Conservation (phyloP, 2,888 invertebrate genomes). For the Volucella zonaria region DNA sequence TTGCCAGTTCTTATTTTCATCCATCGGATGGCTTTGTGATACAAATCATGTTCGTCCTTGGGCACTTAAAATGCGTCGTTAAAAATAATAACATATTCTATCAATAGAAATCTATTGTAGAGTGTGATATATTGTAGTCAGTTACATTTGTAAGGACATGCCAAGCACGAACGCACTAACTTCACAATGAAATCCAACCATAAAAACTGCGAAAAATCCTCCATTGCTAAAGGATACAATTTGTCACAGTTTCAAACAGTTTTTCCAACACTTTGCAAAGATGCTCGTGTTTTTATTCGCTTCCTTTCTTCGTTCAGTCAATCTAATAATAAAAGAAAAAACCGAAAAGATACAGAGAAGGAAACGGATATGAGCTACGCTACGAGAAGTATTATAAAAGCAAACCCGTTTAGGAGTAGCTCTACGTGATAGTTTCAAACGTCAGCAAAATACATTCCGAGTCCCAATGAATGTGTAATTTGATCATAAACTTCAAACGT, state of each 20-base stretch:
- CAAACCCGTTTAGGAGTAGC: conserved; percentile 35
- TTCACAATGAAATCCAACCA: conserved; percentile 8
- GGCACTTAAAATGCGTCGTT: neutral
- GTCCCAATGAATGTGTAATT: conserved; percentile 58
- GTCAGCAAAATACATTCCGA: conserved; percentile 8
- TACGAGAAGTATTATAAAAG: conserved; percentile 9
- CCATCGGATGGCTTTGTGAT: too few relatives aligned
- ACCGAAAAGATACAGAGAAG: too few relatives aligned
- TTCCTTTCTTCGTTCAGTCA: neutral
- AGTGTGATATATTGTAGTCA: neutral
- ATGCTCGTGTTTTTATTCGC: conserved; percentile 5
- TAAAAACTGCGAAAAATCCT: conserved; percentile 24
- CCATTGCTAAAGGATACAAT: conserved; percentile 31
- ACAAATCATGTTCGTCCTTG: too few relatives aligned
- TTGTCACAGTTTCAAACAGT: conserved; percentile 48
- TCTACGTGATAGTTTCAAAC: conserved; percentile 41
- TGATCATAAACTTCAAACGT: conserved; percentile 44
- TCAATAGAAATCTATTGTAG: neutral
- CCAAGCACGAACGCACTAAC: conserved; percentile 1
- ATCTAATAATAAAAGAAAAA: conserved; percentile 13
- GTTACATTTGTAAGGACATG: neutral
- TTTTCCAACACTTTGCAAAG: conserved; percentile 41
- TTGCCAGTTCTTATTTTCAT: too few relatives aligned
- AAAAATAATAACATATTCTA: neutral
- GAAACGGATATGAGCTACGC: neutral